Evolutionary conservation across 2,797 vertebrate species (phyloP).

Genomic region (Danio aesculapii): DNA sequence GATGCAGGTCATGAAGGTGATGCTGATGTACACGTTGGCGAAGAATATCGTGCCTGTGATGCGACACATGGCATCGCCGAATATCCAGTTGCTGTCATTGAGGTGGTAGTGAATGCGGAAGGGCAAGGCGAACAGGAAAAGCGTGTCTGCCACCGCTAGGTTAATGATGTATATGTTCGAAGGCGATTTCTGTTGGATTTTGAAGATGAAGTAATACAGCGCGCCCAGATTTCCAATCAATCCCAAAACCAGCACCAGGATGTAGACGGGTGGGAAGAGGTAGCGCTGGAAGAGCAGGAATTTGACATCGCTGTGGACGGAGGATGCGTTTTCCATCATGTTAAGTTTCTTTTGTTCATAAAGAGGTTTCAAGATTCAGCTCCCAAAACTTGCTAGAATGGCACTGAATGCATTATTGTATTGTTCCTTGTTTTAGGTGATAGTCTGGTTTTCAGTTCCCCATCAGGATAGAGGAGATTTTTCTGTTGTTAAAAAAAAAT

Average conservation of each 20-base stretch:
- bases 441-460: background rate
- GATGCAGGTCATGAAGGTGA: slow-evolving; percentile 84
- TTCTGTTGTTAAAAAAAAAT: background rate
- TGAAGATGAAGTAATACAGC: slow-evolving; percentile 75
- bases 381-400: background rate
- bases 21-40: slow-evolving; percentile 82
- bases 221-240: slow-evolving; percentile 77
- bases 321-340: slow-evolving; percentile 57
- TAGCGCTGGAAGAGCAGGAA: slow-evolving; percentile 76
- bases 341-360: background rate
- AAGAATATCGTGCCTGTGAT: slow-evolving; percentile 77
- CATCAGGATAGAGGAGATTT: background rate
- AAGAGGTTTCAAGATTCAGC: background rate
- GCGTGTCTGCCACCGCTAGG: slow-evolving; percentile 77
- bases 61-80: slow-evolving; percentile 75
- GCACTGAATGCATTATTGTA: background rate
- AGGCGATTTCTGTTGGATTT: slow-evolving; percentile 61
- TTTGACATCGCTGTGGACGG: slow-evolving; percentile 40
- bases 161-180: slow-evolving; percentile 82
- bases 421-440: background rate
- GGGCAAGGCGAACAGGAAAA: slow-evolving; percentile 81
- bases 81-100: slow-evolving; percentile 79
- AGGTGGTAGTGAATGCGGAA: slow-evolving; percentile 86
- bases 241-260: slow-evolving; percentile 77
- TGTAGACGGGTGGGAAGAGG: slow-evolving; percentile 78